Evolutionary conservation across 2,888 invertebrate species (phyloP), one percentile per base, ranked within the genome.

Genomic region (Resseliella maxima): DNA sequence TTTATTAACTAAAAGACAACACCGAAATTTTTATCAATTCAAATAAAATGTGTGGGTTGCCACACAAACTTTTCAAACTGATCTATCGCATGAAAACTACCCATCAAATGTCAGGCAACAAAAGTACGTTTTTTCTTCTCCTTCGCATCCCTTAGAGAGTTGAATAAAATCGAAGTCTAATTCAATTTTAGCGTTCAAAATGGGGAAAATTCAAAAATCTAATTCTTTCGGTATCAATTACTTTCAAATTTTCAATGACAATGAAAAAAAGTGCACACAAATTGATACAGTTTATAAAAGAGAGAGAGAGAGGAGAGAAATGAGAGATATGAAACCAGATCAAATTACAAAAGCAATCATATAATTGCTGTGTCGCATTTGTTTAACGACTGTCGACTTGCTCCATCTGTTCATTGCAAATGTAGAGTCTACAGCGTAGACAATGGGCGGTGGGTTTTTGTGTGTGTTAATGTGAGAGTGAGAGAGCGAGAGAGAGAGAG

Each of bases 341-440:
- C 72, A 72, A 72, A 72, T 72, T 72, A 72, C 72, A 72, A 72
- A 72, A 72, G 72, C 72, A 72, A 72, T 72, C 72, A 72, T 72
- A 72, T 72, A 72, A 72, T 72, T 72, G 72, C 72, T 72, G 72
- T 72, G 72, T 72, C 72, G 72, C 72, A 72, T 72, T 72, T 72
- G 72, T 72, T 27, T 72, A 72, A 72, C 72, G 72, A 72, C 31
- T 72, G 72, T 72, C 72, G 72, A 72, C 72, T 72, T 35, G 72
- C n/a, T 72, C 72, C 72, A 72, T 72, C 72, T 35, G 72, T 72
- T 72, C 50, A 8, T 8, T 50, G 2, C 10, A 6, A 12, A 12
- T 41, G 41, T 8, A 41, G 12, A 8, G 41, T 5, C 41, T 8
- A 24, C 24, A 31, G 72, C 59, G 59, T 0, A 31, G 31, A 35